Base-by-base conservation (phyloP, 2,797 vertebrate species). In the Ceyx erithaca region DNA sequence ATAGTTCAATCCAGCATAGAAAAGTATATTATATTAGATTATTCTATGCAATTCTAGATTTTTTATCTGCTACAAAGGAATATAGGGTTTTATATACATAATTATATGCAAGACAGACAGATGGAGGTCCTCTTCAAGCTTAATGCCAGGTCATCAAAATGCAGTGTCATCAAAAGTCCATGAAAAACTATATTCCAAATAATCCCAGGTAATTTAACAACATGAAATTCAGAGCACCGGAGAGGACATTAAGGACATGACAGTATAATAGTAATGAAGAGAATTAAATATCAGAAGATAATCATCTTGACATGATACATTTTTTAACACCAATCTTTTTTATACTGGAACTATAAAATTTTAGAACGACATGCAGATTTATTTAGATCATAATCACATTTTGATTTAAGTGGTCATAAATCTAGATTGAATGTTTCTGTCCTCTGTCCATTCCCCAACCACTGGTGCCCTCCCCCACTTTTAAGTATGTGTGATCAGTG, bases 191-290 rank as follows among this genome's bases (percentile, higher is more conserved):
- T 14, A 62, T 41, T 79, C 66, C 66, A 13, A 83, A 70, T 63
- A 92, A 91, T 55, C n/a, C 10, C 68, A 94, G 37, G 85, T 76
- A 86, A 93, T 64, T 87, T 62, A 80, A 86, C 91, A 88, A 82
- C 61, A 70, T 35, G 46, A 84, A 73, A 21, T 59, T 87, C 59
- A 64, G 57, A 49, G 33, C 26, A 86, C 35, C 48, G 9, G 21
- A 85, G 45, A 79, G 69, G 68, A 86, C 41, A 83, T 43, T 87
- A 92, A 84, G 33, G 52, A 69, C 33, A 57, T 49, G 77, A 78
- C 57, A 62, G 23, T 67, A 31, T 41, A 84, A 89, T 2, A 68
- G 33, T 20, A 91, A 70, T 46, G 30, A 86, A 40, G 37, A 70
- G 5, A 78, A 95, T 76, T 71, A 83, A 91, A 72, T 16, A 77